Conservation (phyloP, 1,140 invertebrate genomes). For the Orussus abietinus region DNA sequence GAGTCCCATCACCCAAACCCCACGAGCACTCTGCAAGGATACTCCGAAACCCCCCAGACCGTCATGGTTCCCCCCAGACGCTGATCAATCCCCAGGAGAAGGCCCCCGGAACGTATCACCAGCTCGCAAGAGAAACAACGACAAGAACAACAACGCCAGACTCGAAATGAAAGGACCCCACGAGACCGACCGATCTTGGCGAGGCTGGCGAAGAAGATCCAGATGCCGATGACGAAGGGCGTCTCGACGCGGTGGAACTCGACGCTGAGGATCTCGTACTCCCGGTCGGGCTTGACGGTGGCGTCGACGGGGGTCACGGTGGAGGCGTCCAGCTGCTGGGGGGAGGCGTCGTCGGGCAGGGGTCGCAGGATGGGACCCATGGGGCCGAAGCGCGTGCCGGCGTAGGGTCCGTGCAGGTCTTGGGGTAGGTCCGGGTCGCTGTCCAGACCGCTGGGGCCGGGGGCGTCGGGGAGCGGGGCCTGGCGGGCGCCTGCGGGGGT, state of each 20-base stretch:
- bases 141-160: neutral
- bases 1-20: too few relatives aligned
- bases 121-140: too few relatives aligned
- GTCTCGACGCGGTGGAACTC: conserved; percentile 86
- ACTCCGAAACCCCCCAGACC: too few relatives aligned
- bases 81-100: too few relatives aligned
- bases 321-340: conserved; percentile 30
- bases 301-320: conserved; percentile 1
- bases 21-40: too few relatives aligned
- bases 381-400: conserved; percentile 42
- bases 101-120: too few relatives aligned
- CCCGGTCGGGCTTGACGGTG: conserved; percentile 22
- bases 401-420: conserved; percentile 32
- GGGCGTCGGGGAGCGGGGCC: conserved; percentile 19
- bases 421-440: conserved; percentile 29
- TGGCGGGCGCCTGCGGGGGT: conserved; percentile 4
- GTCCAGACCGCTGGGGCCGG: conserved; percentile 27
- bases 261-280: conserved; percentile 73
- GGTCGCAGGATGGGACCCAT: conserved; percentile 38
- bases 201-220: conserved; percentile 91
- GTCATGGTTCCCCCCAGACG: too few relatives aligned
- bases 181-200: conserved; percentile 94
- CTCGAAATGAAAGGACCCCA: too few relatives aligned
- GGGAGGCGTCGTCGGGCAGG: conserved; percentile 28
- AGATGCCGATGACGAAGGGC: conserved; percentile 88